These are phyloP conservation scores for Platycheirus albimanus DNA, from an alignment of 2,888 invertebrate genomes.

Conservation along the genomic window DNA sequence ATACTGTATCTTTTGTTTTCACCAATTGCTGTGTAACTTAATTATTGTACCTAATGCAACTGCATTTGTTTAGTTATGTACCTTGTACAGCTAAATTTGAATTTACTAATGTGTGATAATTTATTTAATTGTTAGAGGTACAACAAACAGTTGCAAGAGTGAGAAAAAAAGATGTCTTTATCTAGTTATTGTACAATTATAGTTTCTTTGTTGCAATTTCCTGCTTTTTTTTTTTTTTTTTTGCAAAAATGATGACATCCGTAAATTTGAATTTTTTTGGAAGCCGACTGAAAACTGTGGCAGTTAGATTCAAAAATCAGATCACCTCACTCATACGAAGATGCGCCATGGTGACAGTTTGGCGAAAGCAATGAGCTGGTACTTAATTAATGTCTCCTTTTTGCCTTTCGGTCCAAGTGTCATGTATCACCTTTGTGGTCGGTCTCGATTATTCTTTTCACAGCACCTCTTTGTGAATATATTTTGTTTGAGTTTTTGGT, in stretches of 20 bases:
- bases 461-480: not conserved
- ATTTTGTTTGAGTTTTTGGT: not conserved
- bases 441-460: too few species aligned
- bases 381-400: not conserved
- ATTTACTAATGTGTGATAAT: slow-evolving; percentile 35
- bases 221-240: not conserved
- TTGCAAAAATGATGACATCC: not conserved
- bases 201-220: slow-evolving; percentile 26
- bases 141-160: not conserved
- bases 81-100: slow-evolving; percentile 13
- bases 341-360: not conserved
- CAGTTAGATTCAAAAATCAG: too few species aligned
- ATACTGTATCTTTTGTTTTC: slow-evolving; percentile 17
- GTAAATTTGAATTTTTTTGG: too few species aligned
- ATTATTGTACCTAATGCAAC: not conserved
- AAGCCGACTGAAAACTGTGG: too few species aligned
- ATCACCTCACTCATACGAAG: too few species aligned
- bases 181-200: not conserved
- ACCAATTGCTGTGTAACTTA: slow-evolving; percentile 30
- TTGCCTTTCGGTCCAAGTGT: not conserved
- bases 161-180: not conserved
- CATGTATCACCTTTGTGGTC: not conserved
- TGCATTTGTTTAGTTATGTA: slow-evolving; percentile 17
- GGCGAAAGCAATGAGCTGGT: not conserved
- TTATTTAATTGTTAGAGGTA: slow-evolving; percentile 17